Conservation (phyloP, 2,888 invertebrate species). For the Dasysyrphus albostriatus region DNA sequence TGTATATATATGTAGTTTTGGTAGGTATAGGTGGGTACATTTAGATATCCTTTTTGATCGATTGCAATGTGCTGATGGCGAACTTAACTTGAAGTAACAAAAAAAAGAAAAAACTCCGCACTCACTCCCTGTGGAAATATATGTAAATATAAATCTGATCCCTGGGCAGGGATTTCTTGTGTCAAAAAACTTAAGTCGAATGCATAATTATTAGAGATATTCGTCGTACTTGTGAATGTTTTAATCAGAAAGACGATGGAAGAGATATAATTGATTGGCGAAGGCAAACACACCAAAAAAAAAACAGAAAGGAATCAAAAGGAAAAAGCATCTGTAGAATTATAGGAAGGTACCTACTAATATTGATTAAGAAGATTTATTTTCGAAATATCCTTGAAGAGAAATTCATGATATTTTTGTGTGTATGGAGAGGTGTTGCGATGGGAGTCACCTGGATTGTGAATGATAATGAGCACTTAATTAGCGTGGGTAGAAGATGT, state of each 20-base stretch:
- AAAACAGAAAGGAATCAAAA: background rate
- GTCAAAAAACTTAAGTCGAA: constrained; percentile 75
- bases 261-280: constrained; percentile 68
- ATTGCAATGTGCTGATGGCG: constrained; percentile 67
- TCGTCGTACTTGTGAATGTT: constrained; percentile 69
- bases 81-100: constrained; percentile 15
- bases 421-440: background rate
- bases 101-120: constrained; percentile 15
- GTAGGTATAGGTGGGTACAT: constrained; percentile 3
- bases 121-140: constrained; percentile 23
- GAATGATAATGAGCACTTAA: constrained; percentile 66
- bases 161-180: constrained; percentile 70
- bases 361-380: constrained; percentile 65
- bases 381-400: constrained; percentile 63
- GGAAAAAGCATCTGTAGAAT: constrained; percentile 14
- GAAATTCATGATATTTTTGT: constrained; percentile 58
- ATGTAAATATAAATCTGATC: constrained; percentile 63
- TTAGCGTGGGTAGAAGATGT: constrained; percentile 48
- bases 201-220: constrained; percentile 58
- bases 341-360: background rate
- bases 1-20: background rate
- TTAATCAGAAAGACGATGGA: constrained; percentile 52
- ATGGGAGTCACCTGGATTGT: constrained; percentile 56
- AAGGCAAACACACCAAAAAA: background rate
- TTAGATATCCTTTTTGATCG: constrained; percentile 70